Evolutionary conservation across 1,140 invertebrate species (phyloP).

Genomic region (Archivesica marissinica): DNA sequence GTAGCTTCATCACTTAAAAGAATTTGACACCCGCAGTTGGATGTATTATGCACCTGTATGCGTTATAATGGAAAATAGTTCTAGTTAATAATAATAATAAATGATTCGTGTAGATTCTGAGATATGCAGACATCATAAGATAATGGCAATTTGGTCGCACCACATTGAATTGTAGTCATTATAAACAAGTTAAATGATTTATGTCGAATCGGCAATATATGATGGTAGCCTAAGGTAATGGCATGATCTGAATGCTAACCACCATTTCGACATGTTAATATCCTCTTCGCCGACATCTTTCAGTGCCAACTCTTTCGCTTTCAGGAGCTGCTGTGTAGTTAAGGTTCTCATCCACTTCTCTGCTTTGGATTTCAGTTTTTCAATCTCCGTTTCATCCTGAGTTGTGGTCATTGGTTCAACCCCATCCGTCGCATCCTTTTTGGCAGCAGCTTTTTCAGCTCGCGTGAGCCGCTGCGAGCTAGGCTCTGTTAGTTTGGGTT

Average conservation of each 20-base stretch:
- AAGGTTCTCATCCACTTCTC: slow-evolving; percentile 73
- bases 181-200: too few relatives aligned
- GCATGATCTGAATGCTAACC: slow-evolving; percentile 68
- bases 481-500: slow-evolving; percentile 42
- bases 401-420: not conserved
- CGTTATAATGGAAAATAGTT: too few relatives aligned
- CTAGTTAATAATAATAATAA: too few relatives aligned
- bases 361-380: slow-evolving; percentile 69
- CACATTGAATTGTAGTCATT: too few relatives aligned
- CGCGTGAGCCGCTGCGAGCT: slow-evolving; percentile 39
- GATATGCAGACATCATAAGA: too few relatives aligned
- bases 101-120: too few relatives aligned
- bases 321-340: slow-evolving; percentile 68
- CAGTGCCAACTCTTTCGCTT: slow-evolving; percentile 69
- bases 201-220: not conserved
- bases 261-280: slow-evolving; percentile 71
- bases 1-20: too few relatives aligned
- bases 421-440: slow-evolving; percentile 58
- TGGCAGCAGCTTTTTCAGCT: slow-evolving; percentile 14
- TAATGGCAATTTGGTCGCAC: too few relatives aligned
- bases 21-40: too few relatives aligned
- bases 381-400: slow-evolving; percentile 71
- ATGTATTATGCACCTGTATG: too few relatives aligned
- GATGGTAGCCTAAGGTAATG: slow-evolving; percentile 68
- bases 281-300: slow-evolving; percentile 74